These are phyloP conservation scores for Sula dactylatra DNA, from an alignment of 2,113 vertebrate species.

Conservation along the genomic window DNA sequence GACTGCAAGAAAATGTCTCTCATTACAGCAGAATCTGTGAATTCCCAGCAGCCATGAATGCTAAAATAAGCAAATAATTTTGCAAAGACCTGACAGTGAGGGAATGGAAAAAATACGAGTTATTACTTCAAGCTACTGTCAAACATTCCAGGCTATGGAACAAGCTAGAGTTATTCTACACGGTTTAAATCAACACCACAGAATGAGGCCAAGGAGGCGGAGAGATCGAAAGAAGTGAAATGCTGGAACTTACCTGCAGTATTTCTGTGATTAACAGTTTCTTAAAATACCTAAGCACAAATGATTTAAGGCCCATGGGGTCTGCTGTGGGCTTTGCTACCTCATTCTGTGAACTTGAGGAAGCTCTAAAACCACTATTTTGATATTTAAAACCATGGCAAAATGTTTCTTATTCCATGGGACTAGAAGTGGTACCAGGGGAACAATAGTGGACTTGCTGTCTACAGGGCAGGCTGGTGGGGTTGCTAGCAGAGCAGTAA, in stretches of 20 bases:
- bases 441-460: neutral
- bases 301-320: neutral
- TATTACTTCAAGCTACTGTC: conserved; percentile 46
- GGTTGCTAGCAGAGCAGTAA: neutral
- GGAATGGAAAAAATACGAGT: conserved; percentile 21
- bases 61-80: conserved; percentile 28
- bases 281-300: neutral
- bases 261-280: neutral
- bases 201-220: neutral
- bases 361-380: neutral
- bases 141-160: conserved; percentile 11
- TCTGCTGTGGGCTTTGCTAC: neutral
- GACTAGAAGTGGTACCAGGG: neutral
- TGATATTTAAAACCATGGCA: neutral
- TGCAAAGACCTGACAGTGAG: neutral
- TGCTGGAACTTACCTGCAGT: neutral
- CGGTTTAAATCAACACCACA: neutral
- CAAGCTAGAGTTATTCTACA: neutral
- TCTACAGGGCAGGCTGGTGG: neutral
- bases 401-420: neutral
- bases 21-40: neutral
- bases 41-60: neutral
- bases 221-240: neutral
- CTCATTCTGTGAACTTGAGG: neutral
- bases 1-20: neutral